Conservation (phyloP, 2,113 vertebrate genomes). For the Hippocampus guttulatus region DNA sequence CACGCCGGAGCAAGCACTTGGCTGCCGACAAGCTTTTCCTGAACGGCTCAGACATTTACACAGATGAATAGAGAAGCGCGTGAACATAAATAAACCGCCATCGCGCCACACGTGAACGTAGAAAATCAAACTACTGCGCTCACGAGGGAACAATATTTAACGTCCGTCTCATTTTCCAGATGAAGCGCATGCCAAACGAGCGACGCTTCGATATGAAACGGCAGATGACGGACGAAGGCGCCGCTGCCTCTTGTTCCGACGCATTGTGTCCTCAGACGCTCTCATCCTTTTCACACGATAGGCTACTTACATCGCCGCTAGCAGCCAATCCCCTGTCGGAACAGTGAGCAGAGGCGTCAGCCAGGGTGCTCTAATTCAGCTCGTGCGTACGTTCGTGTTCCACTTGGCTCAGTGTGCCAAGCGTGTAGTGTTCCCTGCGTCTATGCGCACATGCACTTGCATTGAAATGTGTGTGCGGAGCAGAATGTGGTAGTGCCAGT, state of each 20-base stretch:
- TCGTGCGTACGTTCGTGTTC: constrained; percentile 15
- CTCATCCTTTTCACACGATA: constrained; percentile 14
- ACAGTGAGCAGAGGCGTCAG: constrained; percentile 21
- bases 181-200: background rate
- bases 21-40: constrained; percentile 41
- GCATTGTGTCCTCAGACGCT: constrained; percentile 24
- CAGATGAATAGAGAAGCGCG: background rate
- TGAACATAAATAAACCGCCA: constrained; percentile 11
- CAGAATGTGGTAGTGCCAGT: constrained; percentile 43
- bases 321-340: constrained; percentile 16
- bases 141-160: background rate
- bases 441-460: background rate
- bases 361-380: constrained; percentile 22
- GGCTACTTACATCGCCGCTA: constrained; percentile 12
- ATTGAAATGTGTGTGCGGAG: constrained; percentile 8
- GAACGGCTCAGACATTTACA: constrained; percentile 16
- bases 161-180: background rate
- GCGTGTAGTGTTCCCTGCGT: constrained; percentile 9
- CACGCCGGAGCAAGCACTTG: constrained; percentile 50
- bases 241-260: constrained; percentile 4
- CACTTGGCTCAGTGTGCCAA: constrained; percentile 21
- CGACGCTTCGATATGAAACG: background rate
- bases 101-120: background rate
- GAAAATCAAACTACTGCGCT: background rate
- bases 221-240: background rate